phyloP scores from a whole-genome alignment of 1,140 invertebrate species.

The Elymnias hypermnestra region DNA sequence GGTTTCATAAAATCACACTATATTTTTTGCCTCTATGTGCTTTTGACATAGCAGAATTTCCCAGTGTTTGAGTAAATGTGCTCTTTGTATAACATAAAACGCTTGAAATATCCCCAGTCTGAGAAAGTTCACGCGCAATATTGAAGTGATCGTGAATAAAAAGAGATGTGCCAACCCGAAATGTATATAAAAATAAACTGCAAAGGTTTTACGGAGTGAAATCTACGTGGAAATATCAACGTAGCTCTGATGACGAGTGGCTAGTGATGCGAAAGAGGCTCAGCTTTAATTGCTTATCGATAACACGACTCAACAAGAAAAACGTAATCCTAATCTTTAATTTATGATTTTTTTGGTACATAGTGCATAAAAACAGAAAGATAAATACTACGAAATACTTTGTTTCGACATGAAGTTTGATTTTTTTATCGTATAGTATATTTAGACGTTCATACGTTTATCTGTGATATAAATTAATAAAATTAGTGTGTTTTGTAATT shows the following conservation, averaged over 20 bases:
- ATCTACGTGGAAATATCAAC: constrained; percentile 73
- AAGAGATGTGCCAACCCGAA: constrained; percentile 63
- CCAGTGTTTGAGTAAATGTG: not conserved
- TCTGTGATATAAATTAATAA: too few relatives aligned
- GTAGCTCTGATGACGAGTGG: constrained; percentile 66
- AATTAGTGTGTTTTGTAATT: too few relatives aligned
- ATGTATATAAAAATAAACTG: constrained; percentile 71
- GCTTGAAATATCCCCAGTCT: constrained; percentile 25
- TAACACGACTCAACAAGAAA: constrained; percentile 3
- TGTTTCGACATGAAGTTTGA: too few relatives aligned
- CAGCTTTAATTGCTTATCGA: constrained; percentile 31
- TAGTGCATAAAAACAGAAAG: too few relatives aligned
- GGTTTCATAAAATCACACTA: too few relatives aligned
- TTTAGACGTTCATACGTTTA: too few relatives aligned
- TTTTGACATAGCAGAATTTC: too few relatives aligned
- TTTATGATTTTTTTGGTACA: too few relatives aligned
- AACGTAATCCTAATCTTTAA: too few relatives aligned
- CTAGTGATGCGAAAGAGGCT: constrained; percentile 37
- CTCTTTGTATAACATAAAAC: constrained; percentile 24
- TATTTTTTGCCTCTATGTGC: too few relatives aligned
- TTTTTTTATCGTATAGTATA: too few relatives aligned
- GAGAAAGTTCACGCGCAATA: constrained; percentile 38
- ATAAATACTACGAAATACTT: too few relatives aligned
- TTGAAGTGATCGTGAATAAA: constrained; percentile 57
- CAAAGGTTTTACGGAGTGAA: constrained; percentile 72